phyloP scores from a whole-genome alignment of 2,888 invertebrate species.

The Parapristionchus giblindavisi region DNA sequence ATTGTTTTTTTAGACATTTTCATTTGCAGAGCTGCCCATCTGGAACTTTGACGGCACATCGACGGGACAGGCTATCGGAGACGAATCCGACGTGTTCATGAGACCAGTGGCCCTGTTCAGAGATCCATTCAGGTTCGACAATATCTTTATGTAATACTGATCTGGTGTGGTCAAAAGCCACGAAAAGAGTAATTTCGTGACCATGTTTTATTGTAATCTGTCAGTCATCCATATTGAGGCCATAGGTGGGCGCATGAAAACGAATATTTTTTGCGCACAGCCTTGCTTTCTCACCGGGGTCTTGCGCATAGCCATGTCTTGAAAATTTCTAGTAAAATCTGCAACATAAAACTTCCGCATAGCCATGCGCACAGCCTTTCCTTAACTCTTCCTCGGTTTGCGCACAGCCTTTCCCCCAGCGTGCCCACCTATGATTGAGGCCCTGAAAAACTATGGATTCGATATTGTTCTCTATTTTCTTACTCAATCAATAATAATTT shows the following conservation, averaged over 20 bases:
- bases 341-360: too few relatives aligned
- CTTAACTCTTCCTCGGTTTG: too few relatives aligned
- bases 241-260: too few relatives aligned
- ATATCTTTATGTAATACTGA: neutral
- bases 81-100: constrained; percentile 81
- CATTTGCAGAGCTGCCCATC: constrained; percentile 68
- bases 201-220: too few relatives aligned
- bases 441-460: neutral
- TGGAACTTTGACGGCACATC: constrained; percentile 72
- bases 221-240: too few relatives aligned
- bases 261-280: too few relatives aligned
- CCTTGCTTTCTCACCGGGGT: too few relatives aligned
- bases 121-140: constrained; percentile 80
- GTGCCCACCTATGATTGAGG: neutral
- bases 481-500: constrained; percentile 74
- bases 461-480: neutral
- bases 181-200: too few relatives aligned
- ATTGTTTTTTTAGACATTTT: neutral
- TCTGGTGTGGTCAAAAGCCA: constrained; percentile 4
- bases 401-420: too few relatives aligned
- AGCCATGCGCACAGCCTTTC: too few relatives aligned
- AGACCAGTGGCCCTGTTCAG: constrained; percentile 39
- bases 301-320: too few relatives aligned
- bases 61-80: constrained; percentile 71
- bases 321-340: too few relatives aligned